These are phyloP conservation scores for Antennarius striatus DNA, from an alignment of 2,113 vertebrate species.

Conservation along the genomic window DNA sequence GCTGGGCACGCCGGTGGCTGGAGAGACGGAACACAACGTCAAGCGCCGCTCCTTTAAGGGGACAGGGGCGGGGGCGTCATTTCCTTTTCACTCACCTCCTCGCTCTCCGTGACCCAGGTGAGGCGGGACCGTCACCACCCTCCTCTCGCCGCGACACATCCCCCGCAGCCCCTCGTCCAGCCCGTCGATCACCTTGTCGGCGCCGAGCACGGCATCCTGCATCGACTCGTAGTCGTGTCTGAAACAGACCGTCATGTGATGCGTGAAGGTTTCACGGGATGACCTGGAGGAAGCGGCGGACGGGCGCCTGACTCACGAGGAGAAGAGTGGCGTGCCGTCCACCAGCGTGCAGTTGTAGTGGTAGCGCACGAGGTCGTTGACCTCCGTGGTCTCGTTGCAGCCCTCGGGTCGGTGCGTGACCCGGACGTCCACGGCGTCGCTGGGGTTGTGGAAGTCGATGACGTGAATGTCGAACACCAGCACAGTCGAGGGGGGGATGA, in stretches of 20 bases:
- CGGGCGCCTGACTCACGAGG: constrained; percentile 85
- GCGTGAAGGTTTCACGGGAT: background rate
- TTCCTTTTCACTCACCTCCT: constrained; percentile 82
- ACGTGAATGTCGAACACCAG: constrained; percentile 90
- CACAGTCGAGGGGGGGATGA: constrained; percentile 90
- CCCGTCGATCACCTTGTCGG: constrained; percentile 91
- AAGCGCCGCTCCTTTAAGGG: no score
- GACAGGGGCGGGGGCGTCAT: no score
- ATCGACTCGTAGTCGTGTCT: constrained; percentile 83
- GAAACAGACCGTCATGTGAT: background rate
- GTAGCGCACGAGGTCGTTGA: constrained; percentile 87
- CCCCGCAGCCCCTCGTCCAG: constrained; percentile 86
- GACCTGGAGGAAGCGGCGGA: background rate
- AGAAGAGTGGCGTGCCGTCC: constrained; percentile 91
- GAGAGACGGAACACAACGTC: background rate
- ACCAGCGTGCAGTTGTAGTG: constrained; percentile 95
- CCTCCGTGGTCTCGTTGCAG: constrained; percentile 83
- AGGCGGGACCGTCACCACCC: constrained; percentile 86
- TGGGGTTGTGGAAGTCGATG: constrained; percentile 96
- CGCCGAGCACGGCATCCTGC: constrained; percentile 85
- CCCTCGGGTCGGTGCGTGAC: constrained; percentile 76
- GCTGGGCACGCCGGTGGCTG: constrained; percentile 89
- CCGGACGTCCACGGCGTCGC: constrained; percentile 81
- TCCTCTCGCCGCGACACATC: constrained; percentile 91
- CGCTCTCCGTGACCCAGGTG: constrained; percentile 92